phyloP scores from a whole-genome alignment of 2,888 invertebrate species.

The Drosophila anomelani region DNA sequence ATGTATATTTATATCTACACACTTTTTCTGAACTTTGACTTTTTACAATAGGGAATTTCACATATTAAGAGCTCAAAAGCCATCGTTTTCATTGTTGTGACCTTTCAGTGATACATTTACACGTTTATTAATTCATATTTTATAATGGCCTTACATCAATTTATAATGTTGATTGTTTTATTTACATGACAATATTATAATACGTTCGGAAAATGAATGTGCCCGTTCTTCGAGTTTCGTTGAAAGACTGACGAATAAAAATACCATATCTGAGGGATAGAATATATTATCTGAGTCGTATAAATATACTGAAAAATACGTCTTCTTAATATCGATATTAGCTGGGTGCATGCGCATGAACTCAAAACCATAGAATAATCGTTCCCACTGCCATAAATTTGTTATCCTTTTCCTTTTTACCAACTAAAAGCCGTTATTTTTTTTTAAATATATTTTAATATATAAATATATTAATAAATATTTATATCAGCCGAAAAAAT shows the following conservation, averaged over 20 bases:
- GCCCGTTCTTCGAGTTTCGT: conserved; percentile 5
- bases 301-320: neutral
- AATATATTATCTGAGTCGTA: neutral
- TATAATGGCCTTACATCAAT: conserved; percentile 15
- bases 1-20: conserved; percentile 16
- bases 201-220: conserved; percentile 23
- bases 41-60: conserved; percentile 4
- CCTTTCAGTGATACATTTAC: conserved; percentile 2
- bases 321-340: neutral
- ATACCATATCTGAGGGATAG: neutral
- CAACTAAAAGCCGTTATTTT: neutral
- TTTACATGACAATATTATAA: conserved; percentile 37
- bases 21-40: conserved; percentile 18
- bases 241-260: neutral
- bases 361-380: neutral
- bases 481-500: too few species aligned
- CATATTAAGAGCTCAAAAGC: neutral
- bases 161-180: conserved; percentile 27
- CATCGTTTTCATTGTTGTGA: neutral
- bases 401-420: too few species aligned
- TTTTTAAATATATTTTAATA: neutral
- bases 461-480: too few species aligned
- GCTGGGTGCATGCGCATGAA: neutral
- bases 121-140: conserved; percentile 22
- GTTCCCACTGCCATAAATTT: neutral